Percentiles rank a stretch among this genome's conserved stretches.
phyloP scores from a whole-genome alignment of 2,113 vertebrate species.

The Barnardius zonarius region DNA sequence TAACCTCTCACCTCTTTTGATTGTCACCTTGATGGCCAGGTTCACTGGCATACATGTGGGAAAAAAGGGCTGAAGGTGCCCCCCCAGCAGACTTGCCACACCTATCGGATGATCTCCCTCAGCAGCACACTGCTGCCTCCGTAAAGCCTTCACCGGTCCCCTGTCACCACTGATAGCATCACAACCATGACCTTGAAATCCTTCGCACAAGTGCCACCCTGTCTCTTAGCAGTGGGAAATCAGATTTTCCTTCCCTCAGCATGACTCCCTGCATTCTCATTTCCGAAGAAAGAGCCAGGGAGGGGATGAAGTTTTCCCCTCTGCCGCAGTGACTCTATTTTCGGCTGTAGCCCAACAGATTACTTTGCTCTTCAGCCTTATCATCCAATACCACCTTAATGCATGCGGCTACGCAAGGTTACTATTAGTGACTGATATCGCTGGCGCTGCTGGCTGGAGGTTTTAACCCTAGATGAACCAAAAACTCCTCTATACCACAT shows the following conservation, averaged over 20 bases:
- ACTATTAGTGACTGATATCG: conserved; percentile 59
- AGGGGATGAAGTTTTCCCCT: conserved; percentile 30
- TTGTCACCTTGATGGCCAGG: conserved; percentile 49
- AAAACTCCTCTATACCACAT: background rate
- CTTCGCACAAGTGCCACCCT: conserved; percentile 39
- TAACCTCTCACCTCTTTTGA: conserved; percentile 31
- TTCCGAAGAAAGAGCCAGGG: conserved; percentile 49
- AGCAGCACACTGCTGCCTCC: background rate
- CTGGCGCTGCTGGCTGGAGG: background rate
- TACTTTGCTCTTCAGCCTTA: conserved; percentile 48
- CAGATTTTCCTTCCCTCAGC: conserved; percentile 42
- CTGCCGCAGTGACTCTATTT: conserved; percentile 24
- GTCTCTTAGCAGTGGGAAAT: conserved; percentile 64
- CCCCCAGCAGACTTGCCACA: conserved; percentile 50
- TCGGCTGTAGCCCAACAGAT: conserved; percentile 36
- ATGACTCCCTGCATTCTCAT: conserved; percentile 36
- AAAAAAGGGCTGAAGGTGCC: conserved; percentile 45
- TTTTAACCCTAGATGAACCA: conserved; percentile 17
- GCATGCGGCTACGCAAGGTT: conserved; percentile 32
- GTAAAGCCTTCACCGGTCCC: conserved; percentile 53
- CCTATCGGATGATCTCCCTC: conserved; percentile 54
- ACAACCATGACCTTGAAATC: conserved; percentile 68
- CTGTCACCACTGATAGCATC: conserved; percentile 43
- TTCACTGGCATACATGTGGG: conserved; percentile 7
- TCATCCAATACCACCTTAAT: conserved; percentile 58